A percentile compares a stretch with the other conserved stretches of the same genome.
phyloP scores from a whole-genome alignment of 2,888 invertebrate species.

The Alitta virens region DNA sequence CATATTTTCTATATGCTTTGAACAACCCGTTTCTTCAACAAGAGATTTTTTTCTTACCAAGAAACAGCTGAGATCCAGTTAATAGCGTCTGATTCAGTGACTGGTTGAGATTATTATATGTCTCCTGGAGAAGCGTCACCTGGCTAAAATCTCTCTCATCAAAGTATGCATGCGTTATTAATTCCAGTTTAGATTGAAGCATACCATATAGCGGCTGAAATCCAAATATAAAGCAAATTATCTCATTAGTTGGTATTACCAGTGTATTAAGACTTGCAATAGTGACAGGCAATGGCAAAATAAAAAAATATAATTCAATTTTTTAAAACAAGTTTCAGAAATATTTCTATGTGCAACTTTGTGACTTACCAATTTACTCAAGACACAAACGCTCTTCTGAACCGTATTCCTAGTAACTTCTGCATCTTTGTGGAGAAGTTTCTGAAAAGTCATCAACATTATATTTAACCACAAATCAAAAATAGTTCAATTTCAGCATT shows the following conservation, averaged over 20 bases:
- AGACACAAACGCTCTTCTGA: slow-evolving; percentile 95
- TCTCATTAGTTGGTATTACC: too few species aligned
- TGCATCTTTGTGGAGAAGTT: slow-evolving; percentile 68
- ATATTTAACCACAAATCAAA: too few species aligned
- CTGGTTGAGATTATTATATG: slow-evolving; percentile 85
- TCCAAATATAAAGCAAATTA: too few species aligned
- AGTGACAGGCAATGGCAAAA: too few species aligned
- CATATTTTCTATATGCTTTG: too few species aligned
- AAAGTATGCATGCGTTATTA: slow-evolving; percentile 97
- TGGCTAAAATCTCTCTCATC: slow-evolving; percentile 68
- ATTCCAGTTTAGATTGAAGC: slow-evolving; percentile 81
- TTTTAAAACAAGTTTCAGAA: too few species aligned
- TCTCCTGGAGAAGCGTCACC: slow-evolving; percentile 72
- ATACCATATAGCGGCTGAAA: slow-evolving; percentile 78
- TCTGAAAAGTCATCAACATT: too few species aligned
- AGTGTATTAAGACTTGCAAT: too few species aligned
- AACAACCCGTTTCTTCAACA: too few species aligned
- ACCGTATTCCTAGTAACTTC: slow-evolving; percentile 97
- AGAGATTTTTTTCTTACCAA: slow-evolving; percentile 67
- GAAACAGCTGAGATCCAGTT: slow-evolving; percentile 65
- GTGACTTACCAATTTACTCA: slow-evolving; percentile 68
- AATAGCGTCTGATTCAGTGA: slow-evolving; percentile 65
- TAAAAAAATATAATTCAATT: too few species aligned
- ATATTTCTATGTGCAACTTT: neutral
- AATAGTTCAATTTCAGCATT: too few species aligned